Evolutionary conservation across 2,888 invertebrate genomes (phyloP).

Genomic region (Sinhomidia bicolor): DNA sequence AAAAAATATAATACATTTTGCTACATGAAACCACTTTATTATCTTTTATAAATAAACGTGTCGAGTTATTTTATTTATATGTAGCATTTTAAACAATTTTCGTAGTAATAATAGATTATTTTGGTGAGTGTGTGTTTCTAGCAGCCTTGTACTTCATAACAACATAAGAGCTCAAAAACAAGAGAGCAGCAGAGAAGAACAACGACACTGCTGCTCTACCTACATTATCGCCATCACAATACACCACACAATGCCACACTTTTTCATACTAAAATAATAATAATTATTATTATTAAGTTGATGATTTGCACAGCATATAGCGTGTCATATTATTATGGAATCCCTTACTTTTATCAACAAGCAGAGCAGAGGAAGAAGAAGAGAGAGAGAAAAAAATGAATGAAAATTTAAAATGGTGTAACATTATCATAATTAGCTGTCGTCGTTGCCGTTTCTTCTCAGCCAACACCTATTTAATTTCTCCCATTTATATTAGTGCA

Average conservation of each 20-base stretch:
- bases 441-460: background rate
- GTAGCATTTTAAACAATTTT: too few species aligned
- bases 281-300: background rate
- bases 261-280: background rate
- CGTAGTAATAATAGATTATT: too few species aligned
- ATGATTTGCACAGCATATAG: too few species aligned
- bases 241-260: background rate
- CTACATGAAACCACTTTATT: background rate
- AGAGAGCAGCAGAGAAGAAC: too few species aligned
- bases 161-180: background rate
- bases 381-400: too few species aligned
- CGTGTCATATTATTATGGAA: background rate
- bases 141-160: slow-evolving; percentile 46
- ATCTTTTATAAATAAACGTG: background rate
- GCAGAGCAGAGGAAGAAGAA: too few species aligned
- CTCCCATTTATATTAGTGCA: background rate
- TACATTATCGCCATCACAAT: background rate
- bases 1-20: background rate
- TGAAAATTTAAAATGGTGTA: background rate
- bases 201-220: background rate
- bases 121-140: background rate
- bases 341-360: too few species aligned
- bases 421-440: background rate
- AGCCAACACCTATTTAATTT: background rate
- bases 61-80: background rate